Conservation (phyloP, 2,797 vertebrate genomes). For the Gobio occitaniae region DNA sequence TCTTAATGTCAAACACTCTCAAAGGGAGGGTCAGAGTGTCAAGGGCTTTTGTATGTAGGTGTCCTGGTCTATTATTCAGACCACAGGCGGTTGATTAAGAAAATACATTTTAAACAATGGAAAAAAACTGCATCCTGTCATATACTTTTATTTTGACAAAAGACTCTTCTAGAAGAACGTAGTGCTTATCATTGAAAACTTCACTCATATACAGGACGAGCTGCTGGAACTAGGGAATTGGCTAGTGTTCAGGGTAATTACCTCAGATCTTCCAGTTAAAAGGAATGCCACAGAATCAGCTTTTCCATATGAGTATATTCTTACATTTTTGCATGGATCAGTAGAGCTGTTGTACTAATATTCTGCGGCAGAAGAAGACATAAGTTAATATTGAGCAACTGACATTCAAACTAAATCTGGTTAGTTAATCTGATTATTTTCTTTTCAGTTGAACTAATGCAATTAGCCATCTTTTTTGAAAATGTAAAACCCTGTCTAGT, state of each 20-base stretch:
- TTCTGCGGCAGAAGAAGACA: not conserved
- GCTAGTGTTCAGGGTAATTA: slow-evolving; percentile 14
- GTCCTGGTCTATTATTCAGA: slow-evolving; percentile 11
- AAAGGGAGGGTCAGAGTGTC: slow-evolving; percentile 28
- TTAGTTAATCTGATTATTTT: not conserved
- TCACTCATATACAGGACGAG: not conserved
- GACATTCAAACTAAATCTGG: not conserved
- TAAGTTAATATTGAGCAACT: not conserved
- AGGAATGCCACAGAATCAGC: not conserved
- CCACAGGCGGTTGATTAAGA: not conserved
- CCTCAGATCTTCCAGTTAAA: slow-evolving; percentile 14
- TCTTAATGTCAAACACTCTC: slow-evolving; percentile 28
- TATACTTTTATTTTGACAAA: slow-evolving; percentile 2
- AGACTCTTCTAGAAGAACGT: not conserved
- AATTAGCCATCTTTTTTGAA: too few species aligned
- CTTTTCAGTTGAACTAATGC: not conserved
- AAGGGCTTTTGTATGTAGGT: slow-evolving; percentile 14
- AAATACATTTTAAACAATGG: slow-evolving; percentile 11
- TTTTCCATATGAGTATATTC: not conserved
- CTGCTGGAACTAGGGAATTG: slow-evolving; percentile 10
- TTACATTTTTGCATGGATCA: not conserved
- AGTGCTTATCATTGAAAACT: slow-evolving; percentile 13
- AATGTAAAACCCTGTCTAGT: not conserved
- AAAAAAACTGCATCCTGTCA: slow-evolving; percentile 1
- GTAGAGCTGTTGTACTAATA: not conserved